Evolutionary conservation across 2,113 vertebrate genomes (phyloP).

Genomic region (Heterochromis multidens): DNA sequence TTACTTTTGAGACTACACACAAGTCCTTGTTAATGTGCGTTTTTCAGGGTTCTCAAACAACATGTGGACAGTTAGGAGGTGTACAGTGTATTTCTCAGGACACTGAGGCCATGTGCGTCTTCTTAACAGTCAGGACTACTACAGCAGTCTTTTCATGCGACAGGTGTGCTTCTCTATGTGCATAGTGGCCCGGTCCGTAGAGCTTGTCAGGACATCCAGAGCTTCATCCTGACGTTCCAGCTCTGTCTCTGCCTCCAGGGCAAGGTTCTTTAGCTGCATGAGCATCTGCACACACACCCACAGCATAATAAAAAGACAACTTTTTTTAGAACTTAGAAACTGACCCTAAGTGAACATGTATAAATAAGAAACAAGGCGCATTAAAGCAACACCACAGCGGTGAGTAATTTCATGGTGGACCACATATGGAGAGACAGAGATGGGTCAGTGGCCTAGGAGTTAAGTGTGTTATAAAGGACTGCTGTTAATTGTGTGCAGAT

Average conservation of each 20-base stretch:
- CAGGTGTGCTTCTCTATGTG: constrained; percentile 83
- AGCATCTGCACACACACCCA: constrained; percentile 79
- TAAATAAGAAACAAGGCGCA: constrained; percentile 10
- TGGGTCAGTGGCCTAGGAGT: constrained; percentile 9
- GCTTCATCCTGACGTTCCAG: constrained; percentile 89
- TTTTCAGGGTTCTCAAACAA: neutral
- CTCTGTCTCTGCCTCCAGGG: constrained; percentile 86
- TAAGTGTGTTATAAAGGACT: neutral
- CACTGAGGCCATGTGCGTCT: neutral
- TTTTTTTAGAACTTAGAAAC: constrained; percentile 11
- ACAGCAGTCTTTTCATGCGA: constrained; percentile 83
- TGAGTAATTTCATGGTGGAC: neutral
- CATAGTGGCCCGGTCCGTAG: constrained; percentile 79
- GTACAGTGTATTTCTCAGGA: neutral
- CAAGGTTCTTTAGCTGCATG: constrained; percentile 86
- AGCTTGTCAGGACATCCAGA: constrained; percentile 79
- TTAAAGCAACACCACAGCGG: neutral
- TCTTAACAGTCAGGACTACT: constrained; percentile 46
- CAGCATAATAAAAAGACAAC: neutral
- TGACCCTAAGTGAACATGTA: neutral
- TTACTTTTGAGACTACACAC: neutral
- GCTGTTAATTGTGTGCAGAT: neutral
- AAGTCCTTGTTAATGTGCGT: neutral
- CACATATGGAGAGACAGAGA: constrained; percentile 13
- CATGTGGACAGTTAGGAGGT: neutral